Percentiles rank a stretch among this genome's conserved stretches.
Evolutionary conservation across 2,888 invertebrate species (phyloP).

Genomic region (Eilema griseolum): DNA sequence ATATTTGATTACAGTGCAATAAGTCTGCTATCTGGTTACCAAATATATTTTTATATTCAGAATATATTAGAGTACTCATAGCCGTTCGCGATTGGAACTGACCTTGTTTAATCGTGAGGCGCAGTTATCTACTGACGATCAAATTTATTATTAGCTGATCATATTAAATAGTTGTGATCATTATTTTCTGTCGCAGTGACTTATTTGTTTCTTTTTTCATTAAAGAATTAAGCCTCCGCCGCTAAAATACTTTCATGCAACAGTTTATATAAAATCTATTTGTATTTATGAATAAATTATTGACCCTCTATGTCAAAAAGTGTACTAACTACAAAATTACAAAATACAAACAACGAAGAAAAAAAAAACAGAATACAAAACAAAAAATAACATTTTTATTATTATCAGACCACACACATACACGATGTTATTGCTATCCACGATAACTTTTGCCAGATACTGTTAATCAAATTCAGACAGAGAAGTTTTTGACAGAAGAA

Average conservation of each 20-base stretch:
- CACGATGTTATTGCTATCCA: no score
- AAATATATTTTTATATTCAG: conserved; percentile 35
- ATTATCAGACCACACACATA: no score
- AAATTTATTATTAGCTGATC: conserved; percentile 49
- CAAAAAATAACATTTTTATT: no score
- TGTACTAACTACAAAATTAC: no score
- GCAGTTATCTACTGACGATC: conserved; percentile 60
- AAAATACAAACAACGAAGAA: no score
- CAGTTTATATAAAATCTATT: not conserved
- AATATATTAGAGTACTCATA: conserved; percentile 43
- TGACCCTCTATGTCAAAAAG: no score
- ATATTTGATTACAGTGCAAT: conserved; percentile 23
- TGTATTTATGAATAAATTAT: no score
- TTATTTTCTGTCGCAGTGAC: not conserved
- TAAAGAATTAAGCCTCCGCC: not conserved
- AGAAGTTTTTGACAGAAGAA: no score
- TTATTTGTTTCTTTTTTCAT: not conserved
- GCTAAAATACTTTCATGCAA: not conserved
- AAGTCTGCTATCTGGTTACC: conserved; percentile 7
- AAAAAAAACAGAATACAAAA: no score
- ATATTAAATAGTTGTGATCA: conserved; percentile 15
- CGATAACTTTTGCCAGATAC: no score
- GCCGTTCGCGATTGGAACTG: conserved; percentile 32
- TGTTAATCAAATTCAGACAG: no score
- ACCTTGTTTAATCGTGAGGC: conserved; percentile 65